These are phyloP conservation scores for Chloroclystis v-ata DNA, from an alignment of 2,888 invertebrate species.

Conservation along the genomic window DNA sequence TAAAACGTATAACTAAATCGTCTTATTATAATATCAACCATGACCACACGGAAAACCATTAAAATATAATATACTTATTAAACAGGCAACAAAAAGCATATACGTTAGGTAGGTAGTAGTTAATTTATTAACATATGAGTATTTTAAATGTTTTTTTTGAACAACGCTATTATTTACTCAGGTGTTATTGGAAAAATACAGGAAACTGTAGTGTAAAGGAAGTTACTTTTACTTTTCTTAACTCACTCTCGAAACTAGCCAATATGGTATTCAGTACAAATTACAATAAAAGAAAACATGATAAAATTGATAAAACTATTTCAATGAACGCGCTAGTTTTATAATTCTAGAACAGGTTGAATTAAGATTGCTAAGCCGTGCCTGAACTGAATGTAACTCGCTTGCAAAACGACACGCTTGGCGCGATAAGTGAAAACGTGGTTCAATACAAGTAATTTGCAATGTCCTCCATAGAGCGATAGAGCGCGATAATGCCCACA, in stretches of 20 bases:
- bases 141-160: not conserved
- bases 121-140: not conserved
- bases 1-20: conserved; percentile 4
- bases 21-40: conserved; percentile 1
- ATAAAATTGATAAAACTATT: no score
- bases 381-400: not conserved
- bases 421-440: conserved; percentile 28
- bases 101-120: not conserved
- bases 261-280: no score
- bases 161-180: not conserved
- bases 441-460: conserved; percentile 33
- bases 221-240: no score
- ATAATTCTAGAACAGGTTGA: no score
- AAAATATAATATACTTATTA: conserved; percentile 11
- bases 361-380: no score
- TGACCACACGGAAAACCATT: conserved; percentile 15
- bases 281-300: no score
- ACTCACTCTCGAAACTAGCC: no score
- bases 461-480: conserved; percentile 48
- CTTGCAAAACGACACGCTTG: not conserved
- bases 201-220: no score
- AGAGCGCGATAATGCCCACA: conserved; percentile 50
- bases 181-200: no score
- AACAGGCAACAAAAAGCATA: conserved; percentile 3
- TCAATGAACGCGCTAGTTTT: no score